Conservation (phyloP, 2,113 vertebrate genomes). For the Chaenocephalus aceratus region DNA sequence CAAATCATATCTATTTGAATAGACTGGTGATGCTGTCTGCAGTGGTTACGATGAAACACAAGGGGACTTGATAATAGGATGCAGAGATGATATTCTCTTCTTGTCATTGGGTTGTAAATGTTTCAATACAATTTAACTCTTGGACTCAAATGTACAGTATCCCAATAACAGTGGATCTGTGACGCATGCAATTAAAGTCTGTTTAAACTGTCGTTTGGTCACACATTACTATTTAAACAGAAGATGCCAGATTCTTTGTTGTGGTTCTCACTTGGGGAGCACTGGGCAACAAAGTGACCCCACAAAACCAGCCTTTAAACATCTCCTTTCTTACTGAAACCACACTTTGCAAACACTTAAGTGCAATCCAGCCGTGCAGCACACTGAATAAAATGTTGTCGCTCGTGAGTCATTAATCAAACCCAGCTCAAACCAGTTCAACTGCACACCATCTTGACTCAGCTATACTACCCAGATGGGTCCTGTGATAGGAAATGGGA, state of each 20-base stretch:
- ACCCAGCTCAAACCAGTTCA: slow-evolving; percentile 36
- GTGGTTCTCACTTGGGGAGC: slow-evolving; percentile 51
- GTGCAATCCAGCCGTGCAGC: slow-evolving; percentile 55
- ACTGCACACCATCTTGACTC: slow-evolving; percentile 63
- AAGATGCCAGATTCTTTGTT: slow-evolving; percentile 42
- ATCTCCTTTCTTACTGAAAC: slow-evolving; percentile 45
- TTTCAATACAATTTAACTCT: slow-evolving; percentile 37
- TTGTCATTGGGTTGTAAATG: slow-evolving; percentile 34
- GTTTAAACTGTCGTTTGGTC: slow-evolving; percentile 25
- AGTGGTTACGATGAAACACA: slow-evolving; percentile 42
- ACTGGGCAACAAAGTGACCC: slow-evolving; percentile 55
- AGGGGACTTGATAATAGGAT: slow-evolving; percentile 38
- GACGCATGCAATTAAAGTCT: slow-evolving; percentile 34
- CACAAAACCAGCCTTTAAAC: slow-evolving; percentile 58
- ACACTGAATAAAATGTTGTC: slow-evolving; percentile 50
- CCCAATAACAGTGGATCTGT: slow-evolving; percentile 12
- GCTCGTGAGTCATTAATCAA: slow-evolving; percentile 70
- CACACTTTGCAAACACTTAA: slow-evolving; percentile 62
- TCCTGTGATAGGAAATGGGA: slow-evolving; percentile 73
- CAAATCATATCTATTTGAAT: slow-evolving; percentile 53
- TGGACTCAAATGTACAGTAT: slow-evolving; percentile 26
- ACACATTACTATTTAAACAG: slow-evolving; percentile 41
- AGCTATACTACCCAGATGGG: slow-evolving; percentile 55
- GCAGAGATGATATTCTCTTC: slow-evolving; percentile 52
- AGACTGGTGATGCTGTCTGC: slow-evolving; percentile 39